These are phyloP conservation scores for Jacana jacana DNA, from an alignment of 2,113 vertebrate species.

Conservation along the genomic window DNA sequence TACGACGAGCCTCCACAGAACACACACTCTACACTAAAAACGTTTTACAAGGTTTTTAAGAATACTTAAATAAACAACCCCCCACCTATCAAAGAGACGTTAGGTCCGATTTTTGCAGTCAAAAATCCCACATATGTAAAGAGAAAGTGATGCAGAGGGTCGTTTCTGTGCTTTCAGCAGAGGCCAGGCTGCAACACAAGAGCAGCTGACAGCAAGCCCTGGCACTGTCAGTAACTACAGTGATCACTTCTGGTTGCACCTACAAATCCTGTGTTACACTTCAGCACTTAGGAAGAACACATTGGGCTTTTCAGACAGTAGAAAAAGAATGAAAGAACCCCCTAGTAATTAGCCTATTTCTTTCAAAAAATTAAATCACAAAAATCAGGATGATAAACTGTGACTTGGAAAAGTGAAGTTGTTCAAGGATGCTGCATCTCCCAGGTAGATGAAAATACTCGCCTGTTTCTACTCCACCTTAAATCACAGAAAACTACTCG, in stretches of 20 bases:
- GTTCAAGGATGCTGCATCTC: background rate
- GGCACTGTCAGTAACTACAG: background rate
- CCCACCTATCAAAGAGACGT: accelerated
- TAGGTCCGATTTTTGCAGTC: background rate
- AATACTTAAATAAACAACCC: background rate
- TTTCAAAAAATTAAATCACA: background rate
- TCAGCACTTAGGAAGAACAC: background rate
- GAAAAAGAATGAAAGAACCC: background rate
- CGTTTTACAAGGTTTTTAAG: background rate
- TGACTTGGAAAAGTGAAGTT: background rate
- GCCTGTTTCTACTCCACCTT: background rate
- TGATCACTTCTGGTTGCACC: no score
- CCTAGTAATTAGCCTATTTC: background rate
- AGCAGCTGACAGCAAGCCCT: background rate
- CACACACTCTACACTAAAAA: background rate
- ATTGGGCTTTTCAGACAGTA: background rate
- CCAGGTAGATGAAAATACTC: background rate
- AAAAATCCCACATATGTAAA: background rate
- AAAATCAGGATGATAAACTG: background rate
- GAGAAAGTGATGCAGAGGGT: no score
- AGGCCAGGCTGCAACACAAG: background rate
- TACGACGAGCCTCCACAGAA: background rate
- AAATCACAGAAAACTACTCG: background rate
- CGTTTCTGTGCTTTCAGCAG: background rate
- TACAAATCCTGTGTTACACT: background rate